phyloP scores from a whole-genome alignment of 2,888 invertebrate genomes.

The Phyllotreta cruciferae region DNA sequence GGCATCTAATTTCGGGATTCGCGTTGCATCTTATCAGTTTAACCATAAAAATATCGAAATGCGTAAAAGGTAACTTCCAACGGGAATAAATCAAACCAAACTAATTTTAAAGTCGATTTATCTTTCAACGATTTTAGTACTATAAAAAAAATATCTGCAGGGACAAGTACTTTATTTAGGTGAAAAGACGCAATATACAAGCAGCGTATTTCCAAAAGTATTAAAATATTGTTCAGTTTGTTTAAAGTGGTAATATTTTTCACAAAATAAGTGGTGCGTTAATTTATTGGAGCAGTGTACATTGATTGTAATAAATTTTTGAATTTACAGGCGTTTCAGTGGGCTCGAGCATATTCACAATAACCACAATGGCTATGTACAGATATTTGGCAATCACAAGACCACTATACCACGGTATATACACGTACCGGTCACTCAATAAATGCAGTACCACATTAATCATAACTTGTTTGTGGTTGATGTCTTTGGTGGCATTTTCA shows the following conservation, averaged over 20 bases:
- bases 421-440: constrained; percentile 74
- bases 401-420: constrained; percentile 65
- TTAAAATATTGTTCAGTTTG: constrained; percentile 1
- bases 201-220: no score
- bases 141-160: no score
- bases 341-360: constrained; percentile 80
- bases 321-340: constrained; percentile 73
- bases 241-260: no score
- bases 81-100: no score
- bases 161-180: no score
- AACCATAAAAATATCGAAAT: no score
- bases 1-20: no score
- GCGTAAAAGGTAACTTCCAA: no score
- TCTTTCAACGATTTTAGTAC: no score
- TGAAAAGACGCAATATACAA: no score
- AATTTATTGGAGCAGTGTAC: not conserved
- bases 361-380: constrained; percentile 80
- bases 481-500: constrained; percentile 71
- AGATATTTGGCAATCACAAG: constrained; percentile 78
- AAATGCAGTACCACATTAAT: constrained; percentile 70
- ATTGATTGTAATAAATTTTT: constrained; percentile 22
- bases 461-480: constrained; percentile 71
- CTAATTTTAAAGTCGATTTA: no score
- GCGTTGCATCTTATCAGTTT: no score
- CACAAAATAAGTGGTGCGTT: not conserved